These are phyloP conservation scores for Sphinx pinastri DNA, from an alignment of 2,888 invertebrate species.

Conservation along the genomic window DNA sequence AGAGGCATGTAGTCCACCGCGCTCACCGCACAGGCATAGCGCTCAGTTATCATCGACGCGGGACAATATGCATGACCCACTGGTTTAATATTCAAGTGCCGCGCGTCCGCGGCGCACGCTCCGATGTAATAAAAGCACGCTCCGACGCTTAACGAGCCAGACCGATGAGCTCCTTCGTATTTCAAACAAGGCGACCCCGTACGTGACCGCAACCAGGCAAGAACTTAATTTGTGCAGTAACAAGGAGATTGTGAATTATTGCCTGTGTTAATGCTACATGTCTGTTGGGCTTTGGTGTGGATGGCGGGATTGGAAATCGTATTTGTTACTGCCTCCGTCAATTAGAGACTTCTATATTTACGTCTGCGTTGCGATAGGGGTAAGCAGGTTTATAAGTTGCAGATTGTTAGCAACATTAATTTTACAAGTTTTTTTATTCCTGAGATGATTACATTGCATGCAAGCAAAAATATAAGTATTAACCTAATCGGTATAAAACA, in stretches of 20 bases:
- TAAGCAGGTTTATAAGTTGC: too few relatives aligned
- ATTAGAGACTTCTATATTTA: too few relatives aligned
- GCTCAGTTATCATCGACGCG: conserved; percentile 58
- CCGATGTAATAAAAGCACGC: conserved; percentile 82
- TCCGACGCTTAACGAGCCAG: conserved; percentile 80
- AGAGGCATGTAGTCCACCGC: conserved; percentile 51
- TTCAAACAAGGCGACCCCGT: conserved; percentile 78
- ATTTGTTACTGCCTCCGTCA: too few relatives aligned
- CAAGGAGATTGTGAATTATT: conserved; percentile 74
- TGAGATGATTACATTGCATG: too few relatives aligned
- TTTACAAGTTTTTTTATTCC: too few relatives aligned
- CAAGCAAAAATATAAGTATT: too few relatives aligned
- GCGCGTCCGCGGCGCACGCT: conserved; percentile 74
- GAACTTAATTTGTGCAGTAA: conserved; percentile 69
- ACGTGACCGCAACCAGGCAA: conserved; percentile 76
- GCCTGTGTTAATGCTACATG: conserved; percentile 41
- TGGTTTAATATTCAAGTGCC: conserved; percentile 79
- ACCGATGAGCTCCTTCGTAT: conserved; percentile 81
- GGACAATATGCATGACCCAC: conserved; percentile 78
- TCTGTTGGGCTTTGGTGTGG: background rate
- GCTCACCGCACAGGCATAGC: conserved; percentile 28
- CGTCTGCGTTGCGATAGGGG: too few relatives aligned
- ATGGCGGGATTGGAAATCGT: background rate
- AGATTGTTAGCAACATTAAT: too few relatives aligned
- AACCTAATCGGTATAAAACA: too few relatives aligned